Evolutionary conservation across 2,797 vertebrate species (phyloP).

Genomic region (Falco peregrinus): DNA sequence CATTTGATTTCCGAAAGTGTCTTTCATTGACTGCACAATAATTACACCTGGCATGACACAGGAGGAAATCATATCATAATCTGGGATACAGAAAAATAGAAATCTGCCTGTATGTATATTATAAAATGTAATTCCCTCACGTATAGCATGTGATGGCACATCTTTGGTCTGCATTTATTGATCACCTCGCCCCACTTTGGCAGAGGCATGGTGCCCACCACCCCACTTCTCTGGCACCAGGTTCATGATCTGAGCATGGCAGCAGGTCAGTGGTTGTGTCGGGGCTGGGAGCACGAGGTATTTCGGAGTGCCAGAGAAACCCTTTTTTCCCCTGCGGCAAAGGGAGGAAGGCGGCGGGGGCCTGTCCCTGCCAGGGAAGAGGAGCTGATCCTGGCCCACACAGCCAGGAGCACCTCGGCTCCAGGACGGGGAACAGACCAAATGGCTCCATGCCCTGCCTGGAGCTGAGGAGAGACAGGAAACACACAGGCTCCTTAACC

Average conservation of each 20-base stretch:
- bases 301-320: not conserved
- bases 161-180: not conserved
- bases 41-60: not conserved
- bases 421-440: fast-evolving
- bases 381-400: not conserved
- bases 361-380: not conserved
- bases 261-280: fast-evolving
- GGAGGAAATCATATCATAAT: not conserved
- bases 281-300: not conserved
- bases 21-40: not conserved
- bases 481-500: not conserved
- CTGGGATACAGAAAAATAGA: not conserved
- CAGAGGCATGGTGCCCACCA: fast-evolving
- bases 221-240: not conserved
- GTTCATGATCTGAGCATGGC: fast-evolving
- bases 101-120: not conserved
- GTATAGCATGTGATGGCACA: fast-evolving
- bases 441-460: not conserved
- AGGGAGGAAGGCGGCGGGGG: not conserved
- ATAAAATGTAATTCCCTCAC: not conserved
- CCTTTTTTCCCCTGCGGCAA: not conserved
- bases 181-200: fast-evolving
- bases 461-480: not conserved
- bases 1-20: not conserved
- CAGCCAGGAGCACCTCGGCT: not conserved